Evolutionary conservation across 1,140 invertebrate species (phyloP).

Genomic region (Drosophila nebulosa): DNA sequence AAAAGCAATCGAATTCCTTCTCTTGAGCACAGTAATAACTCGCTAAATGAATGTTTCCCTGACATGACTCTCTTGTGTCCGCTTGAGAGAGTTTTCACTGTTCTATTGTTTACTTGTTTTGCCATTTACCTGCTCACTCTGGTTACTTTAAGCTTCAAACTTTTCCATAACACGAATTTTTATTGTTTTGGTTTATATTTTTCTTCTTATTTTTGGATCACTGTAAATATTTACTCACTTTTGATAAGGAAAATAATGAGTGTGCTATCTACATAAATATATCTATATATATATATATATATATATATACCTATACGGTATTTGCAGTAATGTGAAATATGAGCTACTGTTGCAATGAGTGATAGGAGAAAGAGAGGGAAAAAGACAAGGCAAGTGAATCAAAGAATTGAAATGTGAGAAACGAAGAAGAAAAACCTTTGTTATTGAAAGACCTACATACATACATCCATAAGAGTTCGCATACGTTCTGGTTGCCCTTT

Average conservation of each 20-base stretch:
- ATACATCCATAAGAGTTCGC: neutral
- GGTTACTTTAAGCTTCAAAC: neutral
- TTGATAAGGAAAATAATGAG: neutral
- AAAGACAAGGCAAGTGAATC: neutral
- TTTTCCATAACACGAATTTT: neutral
- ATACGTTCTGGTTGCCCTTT: neutral
- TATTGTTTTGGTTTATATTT: too few species aligned
- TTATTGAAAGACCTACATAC: neutral
- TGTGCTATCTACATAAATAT: neutral
- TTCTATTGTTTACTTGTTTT: neutral
- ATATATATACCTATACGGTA: neutral
- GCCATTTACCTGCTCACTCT: neutral
- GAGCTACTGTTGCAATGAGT: neutral
- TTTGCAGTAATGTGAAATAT: neutral
- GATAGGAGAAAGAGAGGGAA: neutral
- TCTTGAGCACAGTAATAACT: too few species aligned
- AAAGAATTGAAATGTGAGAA: neutral
- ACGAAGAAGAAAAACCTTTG: neutral
- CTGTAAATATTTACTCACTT: neutral
- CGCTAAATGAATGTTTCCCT: too few species aligned
- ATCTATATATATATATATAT: neutral
- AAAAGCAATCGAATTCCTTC: neutral
- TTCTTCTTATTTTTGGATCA: neutral
- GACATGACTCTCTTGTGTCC: too few species aligned
- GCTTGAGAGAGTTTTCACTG: neutral